A percentile compares a stretch with the other conserved stretches of the same genome.
These are phyloP conservation scores for Scortum barcoo DNA, from an alignment of 2,113 vertebrate species.

Conservation along the genomic window DNA sequence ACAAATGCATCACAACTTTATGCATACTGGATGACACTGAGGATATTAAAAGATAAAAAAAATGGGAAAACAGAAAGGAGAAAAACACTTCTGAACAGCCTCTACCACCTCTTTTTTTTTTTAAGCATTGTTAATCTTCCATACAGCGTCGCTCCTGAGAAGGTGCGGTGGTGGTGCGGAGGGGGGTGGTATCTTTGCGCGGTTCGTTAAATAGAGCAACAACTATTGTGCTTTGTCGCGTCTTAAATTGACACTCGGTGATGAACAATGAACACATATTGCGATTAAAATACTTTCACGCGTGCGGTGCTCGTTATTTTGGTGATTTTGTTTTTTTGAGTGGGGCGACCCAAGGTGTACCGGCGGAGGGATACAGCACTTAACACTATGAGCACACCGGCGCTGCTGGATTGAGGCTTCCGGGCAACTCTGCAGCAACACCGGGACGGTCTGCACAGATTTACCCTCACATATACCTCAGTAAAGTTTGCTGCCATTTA, in stretches of 20 bases:
- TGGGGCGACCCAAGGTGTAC: constrained; percentile 9
- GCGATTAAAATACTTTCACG: neutral
- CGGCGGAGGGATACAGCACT: constrained; percentile 71
- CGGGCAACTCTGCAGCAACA: constrained; percentile 55
- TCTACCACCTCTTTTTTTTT: no score
- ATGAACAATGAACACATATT: neutral
- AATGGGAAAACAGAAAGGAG: neutral
- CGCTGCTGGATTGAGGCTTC: constrained; percentile 56
- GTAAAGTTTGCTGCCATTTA: neutral
- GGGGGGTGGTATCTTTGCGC: constrained; percentile 41
- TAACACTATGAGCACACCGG: constrained; percentile 18
- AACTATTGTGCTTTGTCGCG: neutral
- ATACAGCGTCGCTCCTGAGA: neutral
- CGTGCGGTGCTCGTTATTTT: neutral
- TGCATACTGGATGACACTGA: no score
- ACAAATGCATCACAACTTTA: no score
- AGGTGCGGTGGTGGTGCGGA: neutral
- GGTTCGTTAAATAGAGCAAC: constrained; percentile 22
- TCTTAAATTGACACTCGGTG: neutral
- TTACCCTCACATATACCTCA: neutral
- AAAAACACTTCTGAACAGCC: neutral
- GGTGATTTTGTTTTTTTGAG: no score
- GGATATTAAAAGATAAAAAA: no score
- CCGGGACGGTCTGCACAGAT: neutral
- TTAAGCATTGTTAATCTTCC: constrained; percentile 24